These are phyloP conservation scores for Agrilus cyanescens DNA, from an alignment of 2,888 invertebrate genomes.

Conservation along the genomic window DNA sequence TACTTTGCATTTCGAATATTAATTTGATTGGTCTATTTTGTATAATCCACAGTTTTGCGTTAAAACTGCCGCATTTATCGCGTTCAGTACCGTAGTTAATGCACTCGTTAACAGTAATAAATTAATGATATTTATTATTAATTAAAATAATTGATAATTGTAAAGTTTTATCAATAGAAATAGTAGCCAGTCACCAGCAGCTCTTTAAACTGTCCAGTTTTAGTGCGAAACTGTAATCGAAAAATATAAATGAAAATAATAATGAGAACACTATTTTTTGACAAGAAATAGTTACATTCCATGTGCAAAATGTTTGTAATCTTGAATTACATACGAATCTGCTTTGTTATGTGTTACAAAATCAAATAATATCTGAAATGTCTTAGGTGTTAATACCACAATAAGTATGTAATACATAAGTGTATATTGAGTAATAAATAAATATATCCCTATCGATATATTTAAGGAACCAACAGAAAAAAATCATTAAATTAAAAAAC, in stretches of 20 bases:
- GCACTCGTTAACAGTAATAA: too few relatives aligned
- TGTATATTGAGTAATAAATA: constrained; percentile 31
- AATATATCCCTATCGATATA: constrained; percentile 12
- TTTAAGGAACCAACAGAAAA: too few relatives aligned
- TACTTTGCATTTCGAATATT: too few relatives aligned
- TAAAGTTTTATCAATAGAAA: constrained; percentile 6
- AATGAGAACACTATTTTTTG: constrained; percentile 32
- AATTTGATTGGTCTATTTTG: too few relatives aligned
- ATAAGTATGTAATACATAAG: constrained; percentile 38
- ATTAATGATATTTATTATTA: too few relatives aligned
- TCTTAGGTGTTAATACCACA: constrained; percentile 36
- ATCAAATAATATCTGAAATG: constrained; percentile 33
- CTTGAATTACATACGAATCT: constrained; percentile 19
- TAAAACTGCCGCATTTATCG: constrained; percentile 2
- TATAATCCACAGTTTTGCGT: constrained; percentile 6
- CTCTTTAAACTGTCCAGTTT: constrained; percentile 12
- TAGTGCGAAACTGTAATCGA: constrained; percentile 8
- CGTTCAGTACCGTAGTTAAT: too few relatives aligned
- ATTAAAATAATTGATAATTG: too few relatives aligned
- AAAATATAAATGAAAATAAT: constrained; percentile 11
- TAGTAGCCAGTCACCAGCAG: constrained; percentile 11
- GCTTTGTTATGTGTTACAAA: constrained; percentile 36
- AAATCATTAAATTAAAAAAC: too few relatives aligned
- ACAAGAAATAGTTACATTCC: constrained; percentile 32
- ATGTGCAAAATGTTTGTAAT: constrained; percentile 27